Evolutionary conservation across 1,140 invertebrate genomes (phyloP).

Genomic region (Panulirus ornatus): DNA sequence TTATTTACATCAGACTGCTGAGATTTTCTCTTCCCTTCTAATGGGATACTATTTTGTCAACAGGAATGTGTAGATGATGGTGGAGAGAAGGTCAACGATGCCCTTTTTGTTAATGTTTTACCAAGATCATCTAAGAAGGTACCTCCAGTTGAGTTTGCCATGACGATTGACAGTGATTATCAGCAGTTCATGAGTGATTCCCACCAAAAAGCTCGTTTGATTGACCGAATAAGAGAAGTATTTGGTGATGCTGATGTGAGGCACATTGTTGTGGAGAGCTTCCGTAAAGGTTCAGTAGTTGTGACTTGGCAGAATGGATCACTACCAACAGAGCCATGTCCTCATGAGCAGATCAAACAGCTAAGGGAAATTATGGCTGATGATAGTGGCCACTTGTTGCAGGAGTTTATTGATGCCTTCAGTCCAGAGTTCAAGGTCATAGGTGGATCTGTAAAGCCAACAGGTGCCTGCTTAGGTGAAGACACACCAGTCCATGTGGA

Average conservation of each 20-base stretch:
- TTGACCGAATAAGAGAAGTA: constrained; percentile 84
- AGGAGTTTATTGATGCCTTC: constrained; percentile 85
- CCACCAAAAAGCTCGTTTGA: constrained; percentile 80
- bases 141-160: constrained; percentile 84
- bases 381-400: constrained; percentile 79
- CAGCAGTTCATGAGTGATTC: constrained; percentile 86
- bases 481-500: constrained; percentile 80
- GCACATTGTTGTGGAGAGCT: constrained; percentile 85
- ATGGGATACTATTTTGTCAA: constrained; percentile 17
- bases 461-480: constrained; percentile 85
- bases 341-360: constrained; percentile 85
- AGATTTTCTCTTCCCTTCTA: too few relatives aligned
- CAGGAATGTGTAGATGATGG: constrained; percentile 83
- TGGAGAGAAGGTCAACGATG: constrained; percentile 86
- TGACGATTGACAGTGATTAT: constrained; percentile 87
- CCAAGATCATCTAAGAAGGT: constrained; percentile 71
- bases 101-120: constrained; percentile 87
- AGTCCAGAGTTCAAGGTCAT: constrained; percentile 88
- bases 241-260: constrained; percentile 87
- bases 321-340: constrained; percentile 85
- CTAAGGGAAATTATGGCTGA: constrained; percentile 83
- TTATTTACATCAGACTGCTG: too few relatives aligned
- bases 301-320: constrained; percentile 90
- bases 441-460: constrained; percentile 84
- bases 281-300: constrained; percentile 80